Percentiles rank a stretch among this genome's conserved stretches.
phyloP scores from a whole-genome alignment of 2,888 invertebrate species.

The Tetropium fuscum region DNA sequence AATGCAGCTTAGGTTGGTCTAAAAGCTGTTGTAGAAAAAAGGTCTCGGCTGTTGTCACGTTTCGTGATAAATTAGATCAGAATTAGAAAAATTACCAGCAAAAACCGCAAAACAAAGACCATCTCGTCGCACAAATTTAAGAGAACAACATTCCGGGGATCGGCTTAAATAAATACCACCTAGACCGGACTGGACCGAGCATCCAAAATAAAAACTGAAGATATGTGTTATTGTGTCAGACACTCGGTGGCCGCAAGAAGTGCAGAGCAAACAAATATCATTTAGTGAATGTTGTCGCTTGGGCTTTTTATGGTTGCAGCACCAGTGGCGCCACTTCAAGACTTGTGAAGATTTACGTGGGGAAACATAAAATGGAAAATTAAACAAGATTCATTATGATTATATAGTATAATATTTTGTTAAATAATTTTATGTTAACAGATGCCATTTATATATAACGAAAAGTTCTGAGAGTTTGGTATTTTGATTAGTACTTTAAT shows the following conservation, averaged over 20 bases:
- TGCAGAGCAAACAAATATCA: conserved; percentile 58
- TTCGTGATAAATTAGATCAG: conserved; percentile 45
- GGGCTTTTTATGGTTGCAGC: conserved; percentile 33
- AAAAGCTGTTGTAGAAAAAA: too few relatives aligned
- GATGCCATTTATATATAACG: too few relatives aligned
- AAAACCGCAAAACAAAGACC: conserved; percentile 43
- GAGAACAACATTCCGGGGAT: conserved; percentile 54
- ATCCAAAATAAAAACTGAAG: conserved; percentile 47
- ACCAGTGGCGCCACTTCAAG: conserved; percentile 30
- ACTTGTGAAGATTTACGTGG: too few relatives aligned
- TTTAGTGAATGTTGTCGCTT: conserved; percentile 49
- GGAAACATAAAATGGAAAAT: too few relatives aligned
- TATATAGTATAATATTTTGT: too few relatives aligned
- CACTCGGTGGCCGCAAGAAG: conserved; percentile 54
- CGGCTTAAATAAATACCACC: conserved; percentile 54
- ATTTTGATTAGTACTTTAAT: too few relatives aligned
- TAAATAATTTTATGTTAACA: too few relatives aligned
- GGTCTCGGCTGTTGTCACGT: conserved; percentile 36
- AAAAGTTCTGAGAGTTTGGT: too few relatives aligned
- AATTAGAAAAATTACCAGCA: conserved; percentile 44
- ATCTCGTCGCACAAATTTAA: conserved; percentile 54
- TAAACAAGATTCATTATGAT: too few relatives aligned
- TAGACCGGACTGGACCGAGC: conserved; percentile 37
- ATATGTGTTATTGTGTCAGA: conserved; percentile 59
- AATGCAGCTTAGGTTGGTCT: too few relatives aligned